These are phyloP conservation scores for Heliconius sara DNA, from an alignment of 2,888 invertebrate species.

Conservation along the genomic window DNA sequence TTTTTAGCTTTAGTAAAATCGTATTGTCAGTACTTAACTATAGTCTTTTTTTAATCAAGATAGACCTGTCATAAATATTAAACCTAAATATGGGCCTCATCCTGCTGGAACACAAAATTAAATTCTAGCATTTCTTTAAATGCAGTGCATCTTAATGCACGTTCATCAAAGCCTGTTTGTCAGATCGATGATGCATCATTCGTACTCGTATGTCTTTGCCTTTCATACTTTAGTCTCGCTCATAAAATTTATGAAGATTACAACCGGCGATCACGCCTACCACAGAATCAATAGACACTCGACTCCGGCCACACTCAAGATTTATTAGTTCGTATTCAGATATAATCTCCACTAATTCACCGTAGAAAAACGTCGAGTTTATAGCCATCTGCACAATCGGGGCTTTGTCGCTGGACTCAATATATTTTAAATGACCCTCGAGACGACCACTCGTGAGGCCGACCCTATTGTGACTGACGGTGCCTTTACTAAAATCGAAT, in stretches of 20 bases:
- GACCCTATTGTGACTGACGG: conserved; percentile 74
- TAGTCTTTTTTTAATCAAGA: not conserved
- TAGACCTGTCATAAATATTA: not conserved
- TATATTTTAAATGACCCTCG: conserved; percentile 81
- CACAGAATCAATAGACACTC: conserved; percentile 73
- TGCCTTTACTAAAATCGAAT: conserved; percentile 68
- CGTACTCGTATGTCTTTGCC: conserved; percentile 19
- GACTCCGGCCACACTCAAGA: conserved; percentile 63
- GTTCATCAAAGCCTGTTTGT: conserved; percentile 40
- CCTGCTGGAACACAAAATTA: not conserved
- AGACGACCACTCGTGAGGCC: conserved; percentile 67
- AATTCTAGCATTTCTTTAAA: not conserved
- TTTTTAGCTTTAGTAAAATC: no score
- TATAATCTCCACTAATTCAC: conserved; percentile 81
- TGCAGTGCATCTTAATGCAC: not conserved
- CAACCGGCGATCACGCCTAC: conserved; percentile 74
- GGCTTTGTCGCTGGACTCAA: conserved; percentile 75
- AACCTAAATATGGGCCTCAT: not conserved
- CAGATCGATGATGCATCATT: conserved; percentile 39
- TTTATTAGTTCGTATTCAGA: conserved; percentile 80
- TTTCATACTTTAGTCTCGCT: conserved; percentile 35
- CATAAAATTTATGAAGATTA: conserved; percentile 78
- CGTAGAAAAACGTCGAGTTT: conserved; percentile 77
- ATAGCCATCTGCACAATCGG: conserved; percentile 75
- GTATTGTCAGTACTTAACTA: no score